These are phyloP conservation scores for Porites divaricata DNA, from an alignment of 92 coral and sea anemone species.

Conservation along the genomic window DNA sequence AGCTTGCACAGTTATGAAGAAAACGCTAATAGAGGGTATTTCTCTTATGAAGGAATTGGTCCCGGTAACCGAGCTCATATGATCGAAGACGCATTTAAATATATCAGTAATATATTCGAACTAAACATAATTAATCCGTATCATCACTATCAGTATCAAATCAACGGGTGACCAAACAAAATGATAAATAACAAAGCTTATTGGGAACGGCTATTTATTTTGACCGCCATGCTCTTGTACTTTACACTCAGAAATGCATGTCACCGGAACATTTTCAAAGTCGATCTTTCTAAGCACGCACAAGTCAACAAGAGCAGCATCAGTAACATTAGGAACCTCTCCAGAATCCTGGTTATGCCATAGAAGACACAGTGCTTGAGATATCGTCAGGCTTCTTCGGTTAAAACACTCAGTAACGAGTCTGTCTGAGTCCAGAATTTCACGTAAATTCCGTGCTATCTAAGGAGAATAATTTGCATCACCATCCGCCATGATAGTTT, in stretches of 20 bases:
- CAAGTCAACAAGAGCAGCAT: conserved; percentile 70
- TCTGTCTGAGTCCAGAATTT: conserved; percentile 64
- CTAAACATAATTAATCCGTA: too few relatives aligned
- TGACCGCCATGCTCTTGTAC: conserved; percentile 7
- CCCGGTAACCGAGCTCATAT: too few relatives aligned
- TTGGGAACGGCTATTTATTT: neutral
- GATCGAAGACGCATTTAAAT: too few relatives aligned
- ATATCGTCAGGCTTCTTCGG: conserved; percentile 49
- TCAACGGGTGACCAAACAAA: too few relatives aligned
- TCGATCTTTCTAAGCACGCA: conserved; percentile 58
- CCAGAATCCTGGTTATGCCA: conserved; percentile 85
- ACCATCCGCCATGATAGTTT: conserved; percentile 15
- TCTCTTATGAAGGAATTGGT: too few relatives aligned
- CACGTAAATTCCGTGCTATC: conserved; percentile 45
- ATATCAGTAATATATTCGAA: too few relatives aligned
- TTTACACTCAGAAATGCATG: conserved; percentile 32
- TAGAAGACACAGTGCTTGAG: conserved; percentile 79
- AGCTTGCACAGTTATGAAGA: too few relatives aligned
- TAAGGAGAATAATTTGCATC: conserved; percentile 19
- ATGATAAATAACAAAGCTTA: too few relatives aligned
- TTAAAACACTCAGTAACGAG: conserved; percentile 64
- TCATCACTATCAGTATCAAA: too few relatives aligned
- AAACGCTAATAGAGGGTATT: too few relatives aligned
- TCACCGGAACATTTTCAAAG: conserved; percentile 36
- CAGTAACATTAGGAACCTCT: conserved; percentile 64